Base-by-base conservation (phyloP, 2,888 invertebrate genomes). In the Chymomyza procnemis region DNA sequence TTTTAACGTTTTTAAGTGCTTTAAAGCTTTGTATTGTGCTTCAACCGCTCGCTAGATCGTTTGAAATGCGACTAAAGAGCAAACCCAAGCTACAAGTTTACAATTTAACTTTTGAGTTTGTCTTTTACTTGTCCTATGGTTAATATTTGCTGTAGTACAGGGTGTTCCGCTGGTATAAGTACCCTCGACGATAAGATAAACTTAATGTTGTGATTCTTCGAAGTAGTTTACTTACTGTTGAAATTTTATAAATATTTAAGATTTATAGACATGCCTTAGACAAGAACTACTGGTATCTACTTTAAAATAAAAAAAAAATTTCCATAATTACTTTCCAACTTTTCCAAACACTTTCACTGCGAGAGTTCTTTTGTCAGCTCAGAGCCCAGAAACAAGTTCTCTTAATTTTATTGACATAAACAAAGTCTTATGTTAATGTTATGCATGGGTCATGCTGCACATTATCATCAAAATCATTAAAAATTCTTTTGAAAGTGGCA, bases 61-160 rank as follows among this genome's bases (percentile, higher is more conserved):
- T 64, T 63, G 65, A 60, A 80, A 69, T 65, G 66, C 85, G 84
- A 83, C 87, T 83, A 84, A 66, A 57, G 22, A 61, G 26, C 57
- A 19, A 54, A 19, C 19, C 41, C 66, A 55, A 54, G 34, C 55
- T 46, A 58, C 30, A 41, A 63, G 61, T 60, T 63, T 56, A 71
- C 59, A 64, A 70, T 76, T 69, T 57, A 67, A 48, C 48, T 56
- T 62, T 59, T 63, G 18, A 72, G 64, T 64, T 67, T 41, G 73
- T 22, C 57, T 62, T 59, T 64, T 30, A 55, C 59, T 65, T 70
- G 85, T 67, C 78, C 80, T 79, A 77, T 80, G 85, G 72, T 82
- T 79, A 87, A 79, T 82, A 80, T 85, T 87, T 76, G 34, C 58
- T 47, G 50, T n/a, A 57, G 12, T 74, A 87, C 87, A 87, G 82